A percentile compares a stretch with the other conserved stretches of the same genome.
Evolutionary conservation across 2,113 vertebrate species (phyloP).

Genomic region (Chaetura pelagica): DNA sequence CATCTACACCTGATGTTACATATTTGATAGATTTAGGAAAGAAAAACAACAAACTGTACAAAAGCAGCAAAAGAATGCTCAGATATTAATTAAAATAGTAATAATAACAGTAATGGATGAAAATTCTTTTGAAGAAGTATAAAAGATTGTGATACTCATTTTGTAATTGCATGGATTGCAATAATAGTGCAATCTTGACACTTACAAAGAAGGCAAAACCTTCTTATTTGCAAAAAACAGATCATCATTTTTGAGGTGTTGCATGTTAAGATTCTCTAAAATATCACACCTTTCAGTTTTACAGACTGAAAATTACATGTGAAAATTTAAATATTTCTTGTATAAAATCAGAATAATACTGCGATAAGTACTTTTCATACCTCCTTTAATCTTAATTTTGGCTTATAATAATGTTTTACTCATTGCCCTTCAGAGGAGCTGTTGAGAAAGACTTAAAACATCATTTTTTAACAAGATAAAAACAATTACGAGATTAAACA

Average conservation of each 20-base stretch:
- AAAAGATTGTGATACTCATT: not conserved
- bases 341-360: not conserved
- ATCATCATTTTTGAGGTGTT: not conserved
- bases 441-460: not conserved
- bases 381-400: not conserved
- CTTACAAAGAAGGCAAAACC: not conserved
- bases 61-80: not conserved
- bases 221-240: not conserved
- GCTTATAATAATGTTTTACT: not conserved
- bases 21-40: not conserved
- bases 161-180: not conserved
- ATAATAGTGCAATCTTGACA: not conserved
- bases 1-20: not conserved
- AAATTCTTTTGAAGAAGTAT: not conserved
- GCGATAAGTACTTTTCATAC: not conserved
- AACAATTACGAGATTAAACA: accelerated
- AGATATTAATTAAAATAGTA: not conserved
- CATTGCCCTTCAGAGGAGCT: not conserved
- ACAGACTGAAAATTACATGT: not conserved
- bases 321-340: not conserved
- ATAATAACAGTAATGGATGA: not conserved
- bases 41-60: not conserved
- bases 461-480: not conserved
- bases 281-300: not conserved
- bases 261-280: not conserved